Evolutionary conservation across 2,888 invertebrate genomes (phyloP).

Genomic region (Meiosimyza decipiens): DNA sequence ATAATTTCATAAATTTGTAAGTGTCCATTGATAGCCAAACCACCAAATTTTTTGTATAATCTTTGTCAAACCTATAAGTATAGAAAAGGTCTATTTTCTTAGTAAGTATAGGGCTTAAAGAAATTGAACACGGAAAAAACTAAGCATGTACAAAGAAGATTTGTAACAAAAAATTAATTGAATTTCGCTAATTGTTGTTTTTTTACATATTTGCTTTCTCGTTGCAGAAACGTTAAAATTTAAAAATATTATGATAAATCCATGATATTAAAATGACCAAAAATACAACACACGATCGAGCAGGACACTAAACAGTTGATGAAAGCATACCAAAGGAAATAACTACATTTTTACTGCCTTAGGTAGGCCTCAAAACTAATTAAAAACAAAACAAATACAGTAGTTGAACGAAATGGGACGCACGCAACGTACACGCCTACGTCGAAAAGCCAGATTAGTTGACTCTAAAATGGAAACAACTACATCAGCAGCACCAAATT

Average conservation of each 20-base stretch:
- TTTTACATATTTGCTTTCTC: conserved; percentile 48
- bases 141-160: too few relatives aligned
- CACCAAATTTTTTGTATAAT: too few relatives aligned
- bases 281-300: conserved; percentile 49
- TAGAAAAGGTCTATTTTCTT: too few relatives aligned
- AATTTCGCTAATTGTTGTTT: background rate
- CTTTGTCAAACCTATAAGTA: too few relatives aligned
- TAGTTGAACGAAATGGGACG: conserved; percentile 53
- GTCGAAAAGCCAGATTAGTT: conserved; percentile 9
- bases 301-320: background rate
- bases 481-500: background rate
- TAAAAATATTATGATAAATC: conserved; percentile 19
- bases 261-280: conserved; percentile 38
- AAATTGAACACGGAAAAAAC: too few relatives aligned
- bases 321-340: background rate
- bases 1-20: too few relatives aligned
- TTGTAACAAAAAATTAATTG: background rate
- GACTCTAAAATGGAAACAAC: background rate
- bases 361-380: background rate
- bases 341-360: too few relatives aligned
- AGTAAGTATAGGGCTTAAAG: too few relatives aligned
- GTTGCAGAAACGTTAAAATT: conserved; percentile 55
- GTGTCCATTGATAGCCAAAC: too few relatives aligned
- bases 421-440: conserved; percentile 52
- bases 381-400: background rate